Conservation (phyloP, 2,888 invertebrate genomes). For the Fabriciana adippe region DNA sequence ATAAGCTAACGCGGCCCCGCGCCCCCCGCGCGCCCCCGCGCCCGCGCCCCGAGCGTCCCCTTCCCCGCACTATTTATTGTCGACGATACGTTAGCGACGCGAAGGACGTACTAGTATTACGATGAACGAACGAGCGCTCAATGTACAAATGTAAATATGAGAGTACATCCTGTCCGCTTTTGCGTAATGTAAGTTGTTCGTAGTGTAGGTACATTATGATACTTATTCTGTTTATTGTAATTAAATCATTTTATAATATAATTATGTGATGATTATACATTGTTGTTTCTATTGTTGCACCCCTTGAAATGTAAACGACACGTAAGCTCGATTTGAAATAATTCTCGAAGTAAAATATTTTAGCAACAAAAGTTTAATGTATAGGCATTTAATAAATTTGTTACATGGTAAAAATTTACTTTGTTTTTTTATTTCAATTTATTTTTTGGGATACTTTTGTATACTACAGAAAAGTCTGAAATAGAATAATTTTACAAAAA, state of each 20-base stretch:
- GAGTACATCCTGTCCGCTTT: constrained; percentile 81
- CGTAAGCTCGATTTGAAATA: too few species aligned
- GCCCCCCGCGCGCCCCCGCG: constrained; percentile 21
- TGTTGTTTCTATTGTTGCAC: constrained; percentile 63
- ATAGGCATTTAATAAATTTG: too few species aligned
- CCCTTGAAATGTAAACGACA: background rate
- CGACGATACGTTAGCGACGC: constrained; percentile 62
- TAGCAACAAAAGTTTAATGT: too few species aligned
- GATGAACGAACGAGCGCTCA: constrained; percentile 79
- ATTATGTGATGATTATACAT: constrained; percentile 82
- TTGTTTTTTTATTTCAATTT: too few species aligned
- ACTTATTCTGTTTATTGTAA: constrained; percentile 84
- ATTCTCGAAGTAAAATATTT: too few species aligned
- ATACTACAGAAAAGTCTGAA: too few species aligned
- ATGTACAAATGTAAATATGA: constrained; percentile 83
- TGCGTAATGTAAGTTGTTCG: constrained; percentile 81
- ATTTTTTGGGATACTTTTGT: too few species aligned
- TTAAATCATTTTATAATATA: constrained; percentile 84
- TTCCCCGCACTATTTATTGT: constrained; percentile 69
- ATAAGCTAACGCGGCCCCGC: constrained; percentile 54
- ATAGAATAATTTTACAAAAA: too few species aligned
- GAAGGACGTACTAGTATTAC: constrained; percentile 77
- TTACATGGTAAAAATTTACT: too few species aligned
- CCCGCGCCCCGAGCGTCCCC: constrained; percentile 32
- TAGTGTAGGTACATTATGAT: constrained; percentile 83